phyloP scores from a whole-genome alignment of 2,113 vertebrate species.

The Odontesthes bonariensis region DNA sequence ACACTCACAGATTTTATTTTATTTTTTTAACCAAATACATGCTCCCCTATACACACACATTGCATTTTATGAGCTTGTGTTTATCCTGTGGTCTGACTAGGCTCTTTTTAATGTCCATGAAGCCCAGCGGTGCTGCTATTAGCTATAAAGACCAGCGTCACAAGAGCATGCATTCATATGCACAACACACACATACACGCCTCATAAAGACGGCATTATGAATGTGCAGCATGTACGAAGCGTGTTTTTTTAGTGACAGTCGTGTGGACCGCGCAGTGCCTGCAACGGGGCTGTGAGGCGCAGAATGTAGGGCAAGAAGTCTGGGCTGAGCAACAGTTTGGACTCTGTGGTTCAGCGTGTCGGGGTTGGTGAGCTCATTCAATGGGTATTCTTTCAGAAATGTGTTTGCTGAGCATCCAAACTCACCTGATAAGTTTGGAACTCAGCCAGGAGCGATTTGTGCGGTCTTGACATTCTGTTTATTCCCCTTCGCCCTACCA shows the following conservation, averaged over 20 bases:
- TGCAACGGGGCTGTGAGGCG: not conserved
- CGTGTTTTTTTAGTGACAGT: conserved; percentile 51
- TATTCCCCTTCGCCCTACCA: no score
- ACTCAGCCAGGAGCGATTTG: not conserved
- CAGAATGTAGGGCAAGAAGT: conserved; percentile 25
- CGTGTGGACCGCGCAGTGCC: conserved; percentile 29
- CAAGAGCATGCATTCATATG: conserved; percentile 73
- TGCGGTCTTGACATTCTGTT: no score
- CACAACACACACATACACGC: conserved; percentile 55
- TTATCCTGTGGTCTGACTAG: conserved; percentile 72
- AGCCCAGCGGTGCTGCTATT: conserved; percentile 73
- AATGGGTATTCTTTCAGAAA: not conserved
- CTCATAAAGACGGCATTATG: conserved; percentile 76
- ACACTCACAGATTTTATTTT: conserved; percentile 37
- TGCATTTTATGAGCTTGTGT: conserved; percentile 70
- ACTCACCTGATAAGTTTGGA: not conserved
- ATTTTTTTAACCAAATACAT: conserved; percentile 36
- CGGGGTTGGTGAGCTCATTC: not conserved
- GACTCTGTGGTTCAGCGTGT: not conserved
- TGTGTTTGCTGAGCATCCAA: not conserved
- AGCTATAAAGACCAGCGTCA: conserved; percentile 71
- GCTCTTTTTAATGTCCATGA: conserved; percentile 75
- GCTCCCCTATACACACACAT: conserved; percentile 51
- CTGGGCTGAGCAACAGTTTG: conserved; percentile 22
- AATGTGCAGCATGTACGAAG: conserved; percentile 52